Evolutionary conservation across 2,113 vertebrate genomes (phyloP), one percentile per base, ranked within the genome.

Genomic region (Callipepla californica): DNA sequence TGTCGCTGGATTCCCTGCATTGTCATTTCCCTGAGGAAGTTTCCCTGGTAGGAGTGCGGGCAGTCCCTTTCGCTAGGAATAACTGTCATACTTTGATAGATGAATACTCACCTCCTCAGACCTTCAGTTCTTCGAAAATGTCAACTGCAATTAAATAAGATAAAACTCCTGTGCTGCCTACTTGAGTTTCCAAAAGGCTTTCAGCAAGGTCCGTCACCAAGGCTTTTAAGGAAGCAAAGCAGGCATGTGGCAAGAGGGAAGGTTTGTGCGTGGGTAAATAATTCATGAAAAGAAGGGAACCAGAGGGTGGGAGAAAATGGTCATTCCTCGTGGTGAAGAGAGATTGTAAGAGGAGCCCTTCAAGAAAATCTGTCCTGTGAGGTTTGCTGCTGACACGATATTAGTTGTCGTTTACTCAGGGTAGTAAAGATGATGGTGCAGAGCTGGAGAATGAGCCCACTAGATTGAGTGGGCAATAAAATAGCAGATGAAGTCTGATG

Each of bases 381-480:
- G 40, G 63, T 79, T 72, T 90, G 48, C 74, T 89, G 58, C 47
- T 50, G 48, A 57, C 50, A 30, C 0, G 0, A 68, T 65, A 34
- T 21, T 72, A 81, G 50, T 26, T 53, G 51, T 74, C 0, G 81
- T 75, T 86, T 91, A 75, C 89, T 87, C 51, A 68, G 61, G 30
- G 26, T 23, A 79, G 48, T 10, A 5, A 81, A 91, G 44, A 57
- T 68, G 34, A 57, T 65, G 81, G 36, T 78, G 84, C 62, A 87
- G 66, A 61, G 44, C 47, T 91, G 51, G 74, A 92, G 57, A 75
- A 93, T 19, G n/a, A 75, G 14, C 14, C 72, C 74, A 42, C 34
- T 78, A 80, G 77, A 66, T 77, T 81, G 80, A 92, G 66, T 53
- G 78, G 58, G 74, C 74, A 91, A 82, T 79, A 89, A 94, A 93